Evolutionary conservation across 2,113 vertebrate species (phyloP).

Genomic region (Pteronura brasiliensis): DNA sequence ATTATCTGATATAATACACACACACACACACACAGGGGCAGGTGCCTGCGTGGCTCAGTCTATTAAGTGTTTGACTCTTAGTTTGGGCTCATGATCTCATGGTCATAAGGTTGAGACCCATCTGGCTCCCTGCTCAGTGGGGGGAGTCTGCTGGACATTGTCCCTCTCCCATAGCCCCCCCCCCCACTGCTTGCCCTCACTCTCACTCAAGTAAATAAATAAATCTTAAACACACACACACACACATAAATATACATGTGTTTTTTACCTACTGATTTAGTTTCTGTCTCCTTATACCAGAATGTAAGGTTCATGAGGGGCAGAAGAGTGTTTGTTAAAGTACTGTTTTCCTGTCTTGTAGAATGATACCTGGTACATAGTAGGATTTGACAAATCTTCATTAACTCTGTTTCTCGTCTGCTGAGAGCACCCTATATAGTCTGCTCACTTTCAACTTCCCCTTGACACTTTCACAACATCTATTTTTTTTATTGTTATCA

Average conservation of each 20-base stretch:
- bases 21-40: background rate
- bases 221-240: background rate
- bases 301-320: background rate
- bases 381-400: background rate
- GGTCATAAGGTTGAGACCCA: background rate
- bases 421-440: background rate
- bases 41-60: background rate
- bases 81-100: background rate
- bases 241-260: background rate
- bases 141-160: background rate
- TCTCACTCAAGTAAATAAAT: background rate
- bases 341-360: background rate
- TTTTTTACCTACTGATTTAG: background rate
- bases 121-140: background rate
- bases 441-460: background rate
- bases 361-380: background rate
- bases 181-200: background rate
- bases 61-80: background rate
- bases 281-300: background rate
- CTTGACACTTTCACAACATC: background rate
- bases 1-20: background rate
- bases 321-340: background rate
- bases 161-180: background rate
- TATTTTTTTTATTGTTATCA: background rate
- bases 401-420: background rate